These are phyloP conservation scores for Cabera pusaria DNA, from an alignment of 2,888 invertebrate genomes.

Conservation along the genomic window DNA sequence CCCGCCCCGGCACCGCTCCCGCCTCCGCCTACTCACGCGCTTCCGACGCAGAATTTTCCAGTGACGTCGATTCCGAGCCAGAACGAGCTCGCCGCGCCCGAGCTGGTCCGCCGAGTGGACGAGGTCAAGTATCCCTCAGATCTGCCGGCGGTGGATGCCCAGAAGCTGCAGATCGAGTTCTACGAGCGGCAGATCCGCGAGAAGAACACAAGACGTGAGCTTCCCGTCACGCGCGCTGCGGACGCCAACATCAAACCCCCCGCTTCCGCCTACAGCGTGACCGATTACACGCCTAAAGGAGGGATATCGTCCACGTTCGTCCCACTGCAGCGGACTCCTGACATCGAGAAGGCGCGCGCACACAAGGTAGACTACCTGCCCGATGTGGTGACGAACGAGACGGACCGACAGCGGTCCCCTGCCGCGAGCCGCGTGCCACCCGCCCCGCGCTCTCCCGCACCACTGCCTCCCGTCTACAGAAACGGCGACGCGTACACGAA, in stretches of 20 bases:
- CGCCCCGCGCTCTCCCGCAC: constrained; percentile 40
- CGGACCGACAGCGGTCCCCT: constrained; percentile 41
- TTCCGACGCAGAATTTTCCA: constrained; percentile 49
- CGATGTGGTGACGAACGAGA: constrained; percentile 74
- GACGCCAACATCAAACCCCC: constrained; percentile 41
- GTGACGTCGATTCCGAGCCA: constrained; percentile 65
- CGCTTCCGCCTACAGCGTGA: constrained; percentile 68
- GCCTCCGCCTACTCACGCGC: constrained; percentile 49
- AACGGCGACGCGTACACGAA: constrained; percentile 44
- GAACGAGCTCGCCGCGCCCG: constrained; percentile 70
- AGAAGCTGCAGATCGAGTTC: constrained; percentile 74
- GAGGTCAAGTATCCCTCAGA: constrained; percentile 35
- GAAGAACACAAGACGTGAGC: constrained; percentile 50
- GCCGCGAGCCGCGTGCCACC: constrained; percentile 34
- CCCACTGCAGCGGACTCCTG: constrained; percentile 76
- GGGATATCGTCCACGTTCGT: constrained; percentile 69
- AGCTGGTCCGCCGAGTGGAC: constrained; percentile 58
- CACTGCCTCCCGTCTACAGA: constrained; percentile 38
- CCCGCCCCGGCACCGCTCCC: constrained; percentile 47
- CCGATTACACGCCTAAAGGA: constrained; percentile 73
- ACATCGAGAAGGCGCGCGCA: constrained; percentile 75
- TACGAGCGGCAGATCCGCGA: constrained; percentile 76
- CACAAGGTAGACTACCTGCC: constrained; percentile 75
- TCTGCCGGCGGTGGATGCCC: constrained; percentile 61
- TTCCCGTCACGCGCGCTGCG: constrained; percentile 42